Percentiles rank a stretch among this genome's conserved stretches.
These are phyloP conservation scores for Xiphophorus birchmanni DNA, from an alignment of 2,797 vertebrate species.

Conservation along the genomic window DNA sequence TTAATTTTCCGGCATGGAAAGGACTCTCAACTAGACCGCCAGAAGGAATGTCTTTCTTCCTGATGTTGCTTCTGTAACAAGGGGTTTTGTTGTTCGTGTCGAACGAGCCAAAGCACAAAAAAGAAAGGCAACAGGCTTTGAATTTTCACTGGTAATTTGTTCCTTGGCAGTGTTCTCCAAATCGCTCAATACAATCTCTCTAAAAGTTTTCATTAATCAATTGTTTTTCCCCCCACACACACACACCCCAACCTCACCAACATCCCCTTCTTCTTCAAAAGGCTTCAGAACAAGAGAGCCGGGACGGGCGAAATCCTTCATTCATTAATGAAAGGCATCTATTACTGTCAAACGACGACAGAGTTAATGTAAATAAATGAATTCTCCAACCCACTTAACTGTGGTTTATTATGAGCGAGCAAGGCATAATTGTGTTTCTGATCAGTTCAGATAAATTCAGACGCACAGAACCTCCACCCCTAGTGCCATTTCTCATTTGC, in stretches of 20 bases:
- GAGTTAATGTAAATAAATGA: conserved; percentile 84
- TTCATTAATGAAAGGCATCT: conserved; percentile 82
- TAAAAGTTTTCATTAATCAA: conserved; percentile 79
- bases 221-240: conserved; percentile 24
- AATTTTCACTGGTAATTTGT: conserved; percentile 54
- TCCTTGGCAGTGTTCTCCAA: conserved; percentile 59
- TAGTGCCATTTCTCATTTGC: conserved; percentile 65
- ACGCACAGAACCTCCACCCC: conserved; percentile 52
- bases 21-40: background rate
- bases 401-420: conserved; percentile 80
- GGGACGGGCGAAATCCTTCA: conserved; percentile 59
- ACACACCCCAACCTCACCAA: background rate
- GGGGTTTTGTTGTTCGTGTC: background rate
- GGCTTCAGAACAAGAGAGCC: conserved; percentile 49
- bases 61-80: background rate
- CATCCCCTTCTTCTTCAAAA: conserved; percentile 14
- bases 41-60: background rate
- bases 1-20: background rate
- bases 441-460: conserved; percentile 78
- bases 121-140: conserved; percentile 30
- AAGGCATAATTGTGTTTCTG: conserved; percentile 81
- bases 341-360: conserved; percentile 74
- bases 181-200: conserved; percentile 74
- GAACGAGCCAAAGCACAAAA: background rate
- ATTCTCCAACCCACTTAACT: conserved; percentile 81